Percentiles rank a stretch among this genome's conserved stretches.
Evolutionary conservation across 2,113 vertebrate genomes (phyloP).

Genomic region (Philantomba maxwellii): DNA sequence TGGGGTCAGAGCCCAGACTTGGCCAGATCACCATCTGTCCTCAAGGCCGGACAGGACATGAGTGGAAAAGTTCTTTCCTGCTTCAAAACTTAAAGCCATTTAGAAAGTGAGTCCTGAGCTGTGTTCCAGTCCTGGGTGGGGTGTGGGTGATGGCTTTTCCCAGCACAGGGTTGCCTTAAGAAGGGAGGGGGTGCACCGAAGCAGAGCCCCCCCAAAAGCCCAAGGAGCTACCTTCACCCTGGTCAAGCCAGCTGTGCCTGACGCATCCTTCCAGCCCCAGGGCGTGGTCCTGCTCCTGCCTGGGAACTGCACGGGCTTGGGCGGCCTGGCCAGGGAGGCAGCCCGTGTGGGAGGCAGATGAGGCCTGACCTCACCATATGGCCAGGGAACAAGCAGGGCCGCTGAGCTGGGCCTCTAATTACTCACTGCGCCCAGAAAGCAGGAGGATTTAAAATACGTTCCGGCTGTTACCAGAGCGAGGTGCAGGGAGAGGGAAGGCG

Average conservation of each 20-base stretch:
- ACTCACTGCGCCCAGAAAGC: background rate
- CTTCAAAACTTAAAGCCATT: background rate
- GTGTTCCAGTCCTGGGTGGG: background rate
- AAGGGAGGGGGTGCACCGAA: background rate
- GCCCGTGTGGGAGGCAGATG: background rate
- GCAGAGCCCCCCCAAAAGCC: background rate
- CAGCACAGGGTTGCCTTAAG: background rate
- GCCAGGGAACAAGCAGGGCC: background rate
- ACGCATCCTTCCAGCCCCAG: fast-evolving
- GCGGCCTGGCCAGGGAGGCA: background rate
- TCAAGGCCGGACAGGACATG: background rate
- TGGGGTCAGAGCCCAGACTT: background rate
- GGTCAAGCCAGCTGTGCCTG: background rate
- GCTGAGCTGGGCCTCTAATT: background rate
- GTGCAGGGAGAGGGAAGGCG: background rate
- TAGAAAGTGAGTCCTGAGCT: background rate
- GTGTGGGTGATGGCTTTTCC: background rate
- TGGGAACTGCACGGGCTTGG: background rate
- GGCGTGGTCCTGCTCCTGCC: background rate
- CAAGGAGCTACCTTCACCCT: background rate
- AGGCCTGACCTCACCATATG: background rate
- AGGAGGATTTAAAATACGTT: background rate
- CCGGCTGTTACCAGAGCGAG: background rate
- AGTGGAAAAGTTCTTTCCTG: background rate
- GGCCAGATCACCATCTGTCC: background rate